Conservation (phyloP, 2,113 vertebrate species). For the Leptocoma aspasia region DNA sequence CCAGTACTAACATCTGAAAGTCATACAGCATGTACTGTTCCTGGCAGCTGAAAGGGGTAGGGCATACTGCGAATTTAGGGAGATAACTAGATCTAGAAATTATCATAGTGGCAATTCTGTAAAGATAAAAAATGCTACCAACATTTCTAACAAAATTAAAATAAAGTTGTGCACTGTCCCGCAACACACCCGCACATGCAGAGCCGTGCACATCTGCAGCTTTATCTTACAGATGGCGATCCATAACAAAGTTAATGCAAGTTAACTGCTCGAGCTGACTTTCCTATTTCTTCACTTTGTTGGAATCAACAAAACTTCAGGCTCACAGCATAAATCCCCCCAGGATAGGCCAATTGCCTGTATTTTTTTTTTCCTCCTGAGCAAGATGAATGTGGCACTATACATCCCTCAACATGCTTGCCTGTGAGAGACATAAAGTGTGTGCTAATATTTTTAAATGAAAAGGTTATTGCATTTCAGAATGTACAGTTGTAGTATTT, state of each 20-base stretch:
- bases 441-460: conserved; percentile 17
- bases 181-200: background rate
- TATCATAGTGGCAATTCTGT: background rate
- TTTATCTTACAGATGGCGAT: background rate
- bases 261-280: conserved; percentile 1
- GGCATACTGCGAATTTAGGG: background rate
- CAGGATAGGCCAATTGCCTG: background rate
- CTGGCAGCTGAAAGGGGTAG: background rate
- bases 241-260: conserved; percentile 41
- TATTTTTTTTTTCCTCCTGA: background rate
- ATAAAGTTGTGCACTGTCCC: background rate
- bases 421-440: background rate
- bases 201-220: background rate
- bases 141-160: background rate
- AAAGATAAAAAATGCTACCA: background rate
- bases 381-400: background rate
- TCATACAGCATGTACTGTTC: background rate
- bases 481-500: background rate
- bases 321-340: conserved; percentile 18
- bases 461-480: background rate
- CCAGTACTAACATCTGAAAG: conserved; percentile 28
- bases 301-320: conserved; percentile 54
- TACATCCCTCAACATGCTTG: background rate
- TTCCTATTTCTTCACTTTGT: background rate
- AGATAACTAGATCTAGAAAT: background rate